Percentiles rank a stretch among this genome's conserved stretches.
phyloP scores from a whole-genome alignment of 2,888 invertebrate species.

The Caenorhabditis becei region DNA sequence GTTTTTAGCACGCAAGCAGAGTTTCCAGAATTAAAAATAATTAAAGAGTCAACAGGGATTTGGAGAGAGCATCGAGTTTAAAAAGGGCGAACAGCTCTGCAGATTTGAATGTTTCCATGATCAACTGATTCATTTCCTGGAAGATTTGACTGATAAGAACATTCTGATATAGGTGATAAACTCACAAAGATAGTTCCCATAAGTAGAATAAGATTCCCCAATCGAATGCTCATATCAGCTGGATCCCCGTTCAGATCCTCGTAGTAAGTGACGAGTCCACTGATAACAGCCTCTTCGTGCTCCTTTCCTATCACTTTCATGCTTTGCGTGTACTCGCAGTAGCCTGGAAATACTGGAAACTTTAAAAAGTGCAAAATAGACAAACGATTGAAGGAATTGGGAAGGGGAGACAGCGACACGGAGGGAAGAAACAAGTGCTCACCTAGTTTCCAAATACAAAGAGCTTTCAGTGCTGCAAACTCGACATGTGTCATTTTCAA shows the following conservation, averaged over 20 bases:
- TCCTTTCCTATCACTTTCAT: conserved; percentile 62
- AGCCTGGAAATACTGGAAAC: conserved; percentile 55
- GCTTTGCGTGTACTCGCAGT: conserved; percentile 63
- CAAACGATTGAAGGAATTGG: too few relatives aligned
- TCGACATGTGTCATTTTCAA: conserved; percentile 64
- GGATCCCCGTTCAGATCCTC: conserved; percentile 42
- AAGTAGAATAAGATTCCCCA: conserved; percentile 64
- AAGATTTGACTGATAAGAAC: conserved; percentile 4
- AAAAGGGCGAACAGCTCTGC: conserved; percentile 60
- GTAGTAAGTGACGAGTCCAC: conserved; percentile 62
- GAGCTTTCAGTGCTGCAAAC: conserved; percentile 68
- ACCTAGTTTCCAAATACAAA: conserved; percentile 72
- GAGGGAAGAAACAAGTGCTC: not conserved
- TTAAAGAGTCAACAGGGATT: conserved; percentile 49
- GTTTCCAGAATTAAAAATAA: not conserved
- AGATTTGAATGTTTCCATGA: conserved; percentile 63
- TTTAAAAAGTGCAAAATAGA: not conserved
- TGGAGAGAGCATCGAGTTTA: conserved; percentile 55
- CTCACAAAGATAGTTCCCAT: conserved; percentile 69
- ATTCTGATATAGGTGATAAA: conserved; percentile 7
- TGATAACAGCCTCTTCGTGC: conserved; percentile 58
- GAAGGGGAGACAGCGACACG: too few relatives aligned
- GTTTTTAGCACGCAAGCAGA: not conserved
- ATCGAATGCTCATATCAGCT: conserved; percentile 43
- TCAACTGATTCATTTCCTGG: conserved; percentile 62